Percentiles rank a stretch among this genome's conserved stretches.
Evolutionary conservation across 2,888 invertebrate species (phyloP).

Genomic region (Helobdella robusta): DNA sequence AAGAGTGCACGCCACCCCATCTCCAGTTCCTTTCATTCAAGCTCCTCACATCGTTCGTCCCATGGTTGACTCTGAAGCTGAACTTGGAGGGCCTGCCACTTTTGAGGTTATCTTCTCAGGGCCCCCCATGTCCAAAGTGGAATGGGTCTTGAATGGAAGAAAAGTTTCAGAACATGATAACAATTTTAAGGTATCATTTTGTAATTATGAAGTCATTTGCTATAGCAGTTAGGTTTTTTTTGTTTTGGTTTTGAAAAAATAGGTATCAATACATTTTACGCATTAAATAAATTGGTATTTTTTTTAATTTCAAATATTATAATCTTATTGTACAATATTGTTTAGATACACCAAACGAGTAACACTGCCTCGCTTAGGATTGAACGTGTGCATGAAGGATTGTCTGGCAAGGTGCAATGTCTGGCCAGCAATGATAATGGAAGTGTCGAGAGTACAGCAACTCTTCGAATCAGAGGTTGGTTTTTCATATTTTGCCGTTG

Average conservation of each 20-base stretch:
- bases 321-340: too few relatives aligned
- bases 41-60: conserved; percentile 19
- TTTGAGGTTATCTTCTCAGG: conserved; percentile 19
- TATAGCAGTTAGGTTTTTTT: not conserved
- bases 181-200: conserved; percentile 1
- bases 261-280: too few relatives aligned
- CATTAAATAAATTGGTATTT: too few relatives aligned
- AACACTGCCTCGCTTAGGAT: conserved; percentile 1
- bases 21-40: conserved; percentile 20
- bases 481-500: conserved; percentile 12
- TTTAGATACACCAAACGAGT: not conserved
- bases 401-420: conserved; percentile 20
- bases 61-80: conserved; percentile 10
- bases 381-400: not conserved
- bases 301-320: too few relatives aligned
- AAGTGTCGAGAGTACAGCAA: conserved; percentile 9
- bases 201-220: not conserved
- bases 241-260: too few relatives aligned
- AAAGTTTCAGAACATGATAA: not conserved
- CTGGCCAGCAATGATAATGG: conserved; percentile 14
- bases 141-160: conserved; percentile 10
- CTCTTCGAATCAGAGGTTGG: conserved; percentile 6
- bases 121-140: not conserved
- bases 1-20: conserved; percentile 18
- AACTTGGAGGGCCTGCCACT: conserved; percentile 10